A percentile compares a stretch with the other conserved stretches of the same genome.
Evolutionary conservation across 2,888 invertebrate species (phyloP).

Genomic region (Tiphia femorata): DNA sequence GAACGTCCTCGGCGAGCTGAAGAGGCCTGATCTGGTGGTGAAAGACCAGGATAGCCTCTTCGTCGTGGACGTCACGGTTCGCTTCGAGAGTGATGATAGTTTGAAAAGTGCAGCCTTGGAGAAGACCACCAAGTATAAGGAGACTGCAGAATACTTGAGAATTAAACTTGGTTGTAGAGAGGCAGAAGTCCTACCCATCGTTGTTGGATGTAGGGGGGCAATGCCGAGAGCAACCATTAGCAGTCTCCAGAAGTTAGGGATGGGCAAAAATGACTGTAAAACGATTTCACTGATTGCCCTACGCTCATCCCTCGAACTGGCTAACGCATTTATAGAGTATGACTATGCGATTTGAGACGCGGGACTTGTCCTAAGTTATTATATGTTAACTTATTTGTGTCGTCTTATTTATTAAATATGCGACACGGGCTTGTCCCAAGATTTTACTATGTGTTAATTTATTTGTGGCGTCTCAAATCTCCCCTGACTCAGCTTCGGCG

Average conservation of each 20-base stretch:
- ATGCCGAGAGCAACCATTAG: background rate
- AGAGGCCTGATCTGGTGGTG: slow-evolving; percentile 6
- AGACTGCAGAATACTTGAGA: background rate
- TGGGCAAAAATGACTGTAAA: background rate
- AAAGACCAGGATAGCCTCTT: slow-evolving; percentile 1
- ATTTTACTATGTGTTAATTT: too few species aligned
- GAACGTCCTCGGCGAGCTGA: background rate
- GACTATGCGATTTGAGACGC: too few species aligned
- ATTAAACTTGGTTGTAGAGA: background rate
- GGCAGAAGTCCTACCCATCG: slow-evolving; percentile 1
- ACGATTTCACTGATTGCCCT: too few species aligned
- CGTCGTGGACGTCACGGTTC: slow-evolving; percentile 4
- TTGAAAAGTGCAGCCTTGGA: background rate
- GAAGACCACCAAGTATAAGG: background rate
- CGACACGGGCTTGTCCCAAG: too few species aligned
- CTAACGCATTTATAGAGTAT: too few species aligned
- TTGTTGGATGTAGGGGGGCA: background rate
- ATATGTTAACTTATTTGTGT: too few species aligned
- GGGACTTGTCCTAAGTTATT: too few species aligned
- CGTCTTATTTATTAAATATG: too few species aligned
- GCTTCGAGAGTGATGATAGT: background rate
- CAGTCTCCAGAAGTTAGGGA: background rate
- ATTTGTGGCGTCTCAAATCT: too few species aligned
- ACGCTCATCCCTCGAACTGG: too few species aligned
- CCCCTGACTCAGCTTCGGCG: too few species aligned